Evolutionary conservation across 2,888 invertebrate species (phyloP), one percentile per base, ranked within the genome.

Genomic region (Axea sp.): DNA sequence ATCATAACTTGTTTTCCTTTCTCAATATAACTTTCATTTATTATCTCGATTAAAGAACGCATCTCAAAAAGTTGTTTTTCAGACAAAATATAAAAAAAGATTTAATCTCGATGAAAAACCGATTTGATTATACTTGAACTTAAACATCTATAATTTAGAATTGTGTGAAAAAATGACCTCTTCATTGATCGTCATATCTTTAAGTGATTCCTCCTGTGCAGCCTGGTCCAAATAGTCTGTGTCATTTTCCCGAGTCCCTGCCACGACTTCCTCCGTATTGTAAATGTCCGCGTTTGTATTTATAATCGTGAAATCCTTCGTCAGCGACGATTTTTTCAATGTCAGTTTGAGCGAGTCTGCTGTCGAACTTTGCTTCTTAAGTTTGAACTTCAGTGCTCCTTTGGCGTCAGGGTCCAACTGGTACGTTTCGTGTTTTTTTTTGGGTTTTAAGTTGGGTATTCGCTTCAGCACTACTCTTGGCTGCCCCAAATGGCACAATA

Each of bases 171-270:
- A n/a, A n/a, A n/a, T n/a, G n/a, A 85, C 86, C 80, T 82, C 81
- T 77, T 86, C 83, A 60, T 85, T 84, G 12, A 84, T 78, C 77
- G 84, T 87, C 82, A 86, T 85, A 80, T 87, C 83, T 78, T 86
- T 84, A 35, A 81, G 85, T 11, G 82, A 62, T 62, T 81, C 79
- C 67, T 85, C 77, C 45, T 77, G 73, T 28, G 80, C 77, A 57
- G 80, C 76, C 57, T 84, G 75, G 69, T 81, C 78, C 76, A 82
- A 77, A 11, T 80, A 80, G 51, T 82, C 82, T 19, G 77, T 77
- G 64, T 84, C 86, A 86, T 86, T 82, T 72, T 78, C 83, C 76
- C 51, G 79, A 59, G 77, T 71, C 51, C 81, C 84, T 77, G 83
- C 85, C 84, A 84, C 83, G 64, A 33, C 68, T 75, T 81, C 83